Evolutionary conservation across 1,140 invertebrate genomes (phyloP), one percentile per base, ranked within the genome.

Genomic region (Meloidogyne hapla): DNA sequence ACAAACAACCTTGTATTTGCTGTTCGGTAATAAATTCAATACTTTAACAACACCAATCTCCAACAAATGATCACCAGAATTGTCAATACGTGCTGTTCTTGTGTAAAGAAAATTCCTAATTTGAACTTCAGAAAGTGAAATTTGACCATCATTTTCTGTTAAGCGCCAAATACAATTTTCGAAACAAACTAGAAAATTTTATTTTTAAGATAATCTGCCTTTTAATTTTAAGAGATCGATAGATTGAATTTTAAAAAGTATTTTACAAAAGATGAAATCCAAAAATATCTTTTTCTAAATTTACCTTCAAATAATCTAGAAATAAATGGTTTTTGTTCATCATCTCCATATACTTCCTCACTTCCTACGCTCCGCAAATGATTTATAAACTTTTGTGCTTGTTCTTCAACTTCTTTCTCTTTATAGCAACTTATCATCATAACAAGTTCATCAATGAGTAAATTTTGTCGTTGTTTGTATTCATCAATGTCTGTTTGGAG

Each of bases 141-240:
- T 91, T 88, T 97, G 95, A 0, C 96, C 96, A 90, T 99, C 96
- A 8, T 93, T 92, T 88, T 98, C 95, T 0, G 96, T 99, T 28
- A 99, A 90, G 70, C 95, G 88, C 96, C 96, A 99, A 80, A 95
- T 93, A n/a, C 96, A 96, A 87, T 95, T 93, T 88, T 97, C 96
- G 87, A 99, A 98, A 88, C 94, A 98, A 80, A 99, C 96, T 75
- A 10, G 2, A 64, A 73, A 73, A 73, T 23, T 9, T n/a, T 62
- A 8, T 4, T 62, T 8, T 23, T 23, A n/a, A n/a, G n/a, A n/a
- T n/a, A n/a, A n/a, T n/a, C n/a, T n/a, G n/a, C 33, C 9, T 33
- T 33, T 33, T 33, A 33, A 33, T 33, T 33, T 33, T 8, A 33
- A 33, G 9, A 33, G 9, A 33, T 33, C 33, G 33, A 33, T 33